Conservation (phyloP, 2,888 invertebrate genomes). For the Cosmia pyralina region DNA sequence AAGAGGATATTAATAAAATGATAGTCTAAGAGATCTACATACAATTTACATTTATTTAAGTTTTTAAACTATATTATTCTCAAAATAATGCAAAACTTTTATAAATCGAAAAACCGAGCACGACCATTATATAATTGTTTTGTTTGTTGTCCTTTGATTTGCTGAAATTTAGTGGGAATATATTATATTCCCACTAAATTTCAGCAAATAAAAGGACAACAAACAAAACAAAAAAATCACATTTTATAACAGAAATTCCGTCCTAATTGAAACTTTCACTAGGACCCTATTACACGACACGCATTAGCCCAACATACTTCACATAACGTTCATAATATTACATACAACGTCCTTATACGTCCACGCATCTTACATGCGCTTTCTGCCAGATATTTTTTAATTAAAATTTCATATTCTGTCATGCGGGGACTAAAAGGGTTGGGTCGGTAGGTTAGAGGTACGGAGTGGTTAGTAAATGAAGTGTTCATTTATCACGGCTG, state of each 20-base stretch:
- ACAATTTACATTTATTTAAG: too few relatives aligned
- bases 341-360: conserved; percentile 31
- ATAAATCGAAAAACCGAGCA: too few relatives aligned
- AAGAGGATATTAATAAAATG: neutral
- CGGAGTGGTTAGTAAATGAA: conserved; percentile 29
- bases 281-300: conserved; percentile 43
- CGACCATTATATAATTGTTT: neutral
- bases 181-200: neutral
- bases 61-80: neutral
- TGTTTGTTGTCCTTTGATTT: too few relatives aligned
- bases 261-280: conserved; percentile 40
- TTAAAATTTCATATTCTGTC: conserved; percentile 68
- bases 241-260: conserved; percentile 35
- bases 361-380: conserved; percentile 59
- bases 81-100: neutral
- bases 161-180: too few relatives aligned
- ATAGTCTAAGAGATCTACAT: neutral
- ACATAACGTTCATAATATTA: conserved; percentile 39
- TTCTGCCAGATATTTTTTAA: conserved; percentile 64
- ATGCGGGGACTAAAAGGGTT: conserved; percentile 65
- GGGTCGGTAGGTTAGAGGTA: conserved; percentile 1
- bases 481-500: conserved; percentile 2
- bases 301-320: conserved; percentile 53
- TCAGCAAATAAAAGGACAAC: conserved; percentile 4
- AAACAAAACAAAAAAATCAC: conserved; percentile 15